Percentiles rank a stretch among this genome's conserved stretches.
phyloP scores from a whole-genome alignment of 2,888 invertebrate species.

The Latrodectus hesperus region DNA sequence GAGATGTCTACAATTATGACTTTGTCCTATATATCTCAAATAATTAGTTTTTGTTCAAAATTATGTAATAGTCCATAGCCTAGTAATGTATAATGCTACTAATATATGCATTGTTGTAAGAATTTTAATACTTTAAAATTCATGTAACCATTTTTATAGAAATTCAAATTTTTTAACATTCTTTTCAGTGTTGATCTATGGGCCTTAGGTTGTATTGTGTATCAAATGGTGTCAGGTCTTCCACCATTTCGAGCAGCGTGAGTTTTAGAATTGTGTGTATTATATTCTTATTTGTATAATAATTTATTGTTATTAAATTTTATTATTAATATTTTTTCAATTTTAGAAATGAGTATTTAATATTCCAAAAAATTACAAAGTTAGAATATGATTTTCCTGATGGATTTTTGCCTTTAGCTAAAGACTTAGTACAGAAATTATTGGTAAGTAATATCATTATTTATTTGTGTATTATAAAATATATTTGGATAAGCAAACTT shows the following conservation, averaged over 20 bases:
- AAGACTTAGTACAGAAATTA: slow-evolving; percentile 89
- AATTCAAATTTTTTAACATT: background rate
- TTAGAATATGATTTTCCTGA: slow-evolving; percentile 94
- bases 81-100: no score
- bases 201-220: slow-evolving; percentile 97
- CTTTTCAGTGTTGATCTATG: slow-evolving; percentile 87
- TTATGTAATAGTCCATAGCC: no score
- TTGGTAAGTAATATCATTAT: slow-evolving; percentile 77
- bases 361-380: slow-evolving; percentile 95
- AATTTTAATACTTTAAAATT: no score
- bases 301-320: slow-evolving; percentile 3
- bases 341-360: slow-evolving; percentile 90
- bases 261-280: slow-evolving; percentile 69
- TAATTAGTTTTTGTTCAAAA: no score
- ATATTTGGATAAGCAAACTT: no score
- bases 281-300: background rate
- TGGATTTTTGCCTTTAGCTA: slow-evolving; percentile 89
- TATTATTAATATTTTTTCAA: background rate
- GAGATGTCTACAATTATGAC: no score
- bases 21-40: no score
- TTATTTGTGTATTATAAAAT: background rate
- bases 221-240: slow-evolving; percentile 95
- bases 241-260: slow-evolving; percentile 89
- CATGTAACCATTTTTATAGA: no score
- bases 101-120: no score